phyloP scores from a whole-genome alignment of 2,888 invertebrate genomes.

The Lycocerus yunnanus region DNA sequence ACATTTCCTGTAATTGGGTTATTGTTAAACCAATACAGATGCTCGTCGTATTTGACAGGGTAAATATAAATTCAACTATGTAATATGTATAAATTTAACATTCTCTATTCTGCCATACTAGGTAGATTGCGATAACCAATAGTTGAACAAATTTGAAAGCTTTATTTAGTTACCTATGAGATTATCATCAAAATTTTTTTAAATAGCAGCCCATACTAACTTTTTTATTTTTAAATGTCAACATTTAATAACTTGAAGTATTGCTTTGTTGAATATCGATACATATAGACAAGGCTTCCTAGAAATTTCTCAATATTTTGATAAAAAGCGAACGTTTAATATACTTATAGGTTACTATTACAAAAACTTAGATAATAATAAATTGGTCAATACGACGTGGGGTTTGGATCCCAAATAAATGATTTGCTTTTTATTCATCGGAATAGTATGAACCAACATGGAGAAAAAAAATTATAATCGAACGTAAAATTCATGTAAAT shows the following conservation, averaged over 20 bases:
- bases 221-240: neutral
- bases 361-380: neutral
- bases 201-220: neutral
- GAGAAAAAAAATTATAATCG: neutral
- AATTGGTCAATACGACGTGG: neutral
- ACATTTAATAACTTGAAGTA: neutral
- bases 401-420: neutral
- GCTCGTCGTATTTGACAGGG: too few species aligned
- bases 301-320: neutral
- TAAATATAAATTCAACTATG: too few species aligned
- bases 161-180: neutral
- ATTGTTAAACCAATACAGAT: too few species aligned
- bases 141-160: neutral
- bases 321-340: neutral
- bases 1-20: too few species aligned
- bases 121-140: neutral
- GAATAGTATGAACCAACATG: neutral
- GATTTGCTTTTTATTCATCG: neutral
- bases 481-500: conserved; percentile 30
- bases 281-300: neutral
- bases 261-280: neutral
- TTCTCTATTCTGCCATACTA: too few species aligned
- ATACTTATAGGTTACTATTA: neutral
- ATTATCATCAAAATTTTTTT: neutral
- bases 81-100: too few species aligned